Conservation (phyloP, 2,113 vertebrate genomes). For the Lepisosteus oculatus region DNA sequence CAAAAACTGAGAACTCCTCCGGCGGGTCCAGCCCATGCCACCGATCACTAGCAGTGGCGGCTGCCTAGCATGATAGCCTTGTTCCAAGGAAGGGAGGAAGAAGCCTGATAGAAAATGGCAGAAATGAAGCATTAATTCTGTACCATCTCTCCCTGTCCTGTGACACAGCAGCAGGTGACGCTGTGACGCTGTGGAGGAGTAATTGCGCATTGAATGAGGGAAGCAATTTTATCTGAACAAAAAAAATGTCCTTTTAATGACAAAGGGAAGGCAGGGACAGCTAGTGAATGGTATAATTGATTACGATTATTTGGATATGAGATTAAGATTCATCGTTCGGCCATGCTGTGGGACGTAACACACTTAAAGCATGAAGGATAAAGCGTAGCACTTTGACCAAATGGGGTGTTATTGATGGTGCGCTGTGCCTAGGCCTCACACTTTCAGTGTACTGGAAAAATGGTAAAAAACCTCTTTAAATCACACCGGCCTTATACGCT, state of each 20-base stretch:
- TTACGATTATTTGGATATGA: constrained; percentile 60
- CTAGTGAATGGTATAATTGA: constrained; percentile 65
- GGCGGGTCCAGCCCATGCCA: too few species aligned
- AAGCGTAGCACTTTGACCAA: constrained; percentile 44
- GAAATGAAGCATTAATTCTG: constrained; percentile 23
- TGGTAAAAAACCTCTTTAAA: constrained; percentile 29
- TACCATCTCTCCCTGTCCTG: neutral
- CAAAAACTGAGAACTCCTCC: too few species aligned
- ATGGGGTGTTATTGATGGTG: constrained; percentile 40
- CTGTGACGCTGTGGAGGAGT: too few species aligned
- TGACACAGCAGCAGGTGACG: too few species aligned
- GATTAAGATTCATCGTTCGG: constrained; percentile 68
- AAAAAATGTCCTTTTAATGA: constrained; percentile 11
- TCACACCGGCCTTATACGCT: constrained; percentile 23
- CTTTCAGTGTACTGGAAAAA: constrained; percentile 36
- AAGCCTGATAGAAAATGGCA: too few species aligned
- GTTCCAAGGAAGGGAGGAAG: too few species aligned
- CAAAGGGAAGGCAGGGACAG: constrained; percentile 53
- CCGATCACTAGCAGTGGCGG: too few species aligned
- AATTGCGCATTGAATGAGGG: too few species aligned
- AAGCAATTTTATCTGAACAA: too few species aligned
- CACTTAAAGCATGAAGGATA: constrained; percentile 55
- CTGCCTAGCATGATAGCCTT: too few species aligned
- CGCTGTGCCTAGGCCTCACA: neutral
- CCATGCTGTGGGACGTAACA: constrained; percentile 37